Base-by-base conservation (phyloP, 2,113 vertebrate genomes). In the Pterocles orientalis region DNA sequence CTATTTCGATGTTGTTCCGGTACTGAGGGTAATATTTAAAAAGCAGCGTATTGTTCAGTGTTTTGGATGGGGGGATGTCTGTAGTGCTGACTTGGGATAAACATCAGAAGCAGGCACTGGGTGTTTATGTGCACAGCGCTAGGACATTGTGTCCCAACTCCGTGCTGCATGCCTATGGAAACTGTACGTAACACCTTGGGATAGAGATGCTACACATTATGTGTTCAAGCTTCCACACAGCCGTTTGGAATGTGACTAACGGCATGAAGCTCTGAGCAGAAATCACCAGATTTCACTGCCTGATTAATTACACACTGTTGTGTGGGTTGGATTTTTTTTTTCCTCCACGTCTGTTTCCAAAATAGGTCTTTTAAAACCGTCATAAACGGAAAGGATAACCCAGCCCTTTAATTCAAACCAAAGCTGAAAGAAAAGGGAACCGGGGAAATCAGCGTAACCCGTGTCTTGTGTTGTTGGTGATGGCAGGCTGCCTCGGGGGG, bases 331-430 rank as follows among this genome's bases (percentile, higher is more conserved):
- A 23, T 2, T 26, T 4, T 33, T 20, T 21, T n/a, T 8, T 1
- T 0, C 14, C 6, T 6, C 41, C 39, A 17, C 5, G 15, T 16
- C 7, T 61, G 1, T 64, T 89, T 73, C 33, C 58, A 54, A 77
- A 92, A 20, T 23, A 60, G 33, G 7, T 31, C 7, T 14, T 88
- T 91, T 69, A 39, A 81, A 90, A 29, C 4, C 0, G 1, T 41
- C 41, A 3, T 29, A 65, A 72, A 47, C 16, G 54, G 47, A 43
- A 92, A 51, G 36, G n/a, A 82, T 29, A 85, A 62, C 28, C 11
- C 33, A 43, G 48, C 5, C 31, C 58, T 60, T 88, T 92, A 92
- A 93, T 86, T 96, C 86, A 97, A 97, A 92, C 80, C 62, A 90
- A 94, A 95, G 18, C 39, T 72, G 69, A 72, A 70, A 33, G 50